These are phyloP conservation scores for Leptoclinus maculatus DNA, from an alignment of 2,797 vertebrate genomes.

Conservation along the genomic window DNA sequence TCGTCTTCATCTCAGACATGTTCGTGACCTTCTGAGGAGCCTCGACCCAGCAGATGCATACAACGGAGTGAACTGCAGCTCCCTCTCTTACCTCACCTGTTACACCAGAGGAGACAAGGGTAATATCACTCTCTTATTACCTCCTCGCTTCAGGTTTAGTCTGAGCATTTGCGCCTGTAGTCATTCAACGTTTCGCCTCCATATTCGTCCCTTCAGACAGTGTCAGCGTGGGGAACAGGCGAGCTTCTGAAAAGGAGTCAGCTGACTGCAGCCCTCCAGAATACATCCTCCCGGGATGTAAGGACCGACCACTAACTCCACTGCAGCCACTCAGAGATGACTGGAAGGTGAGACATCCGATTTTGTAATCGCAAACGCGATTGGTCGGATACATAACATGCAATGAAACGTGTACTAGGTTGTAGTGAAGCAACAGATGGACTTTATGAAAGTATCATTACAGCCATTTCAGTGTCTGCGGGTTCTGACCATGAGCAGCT, in stretches of 20 bases:
- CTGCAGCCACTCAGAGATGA: slow-evolving; percentile 91
- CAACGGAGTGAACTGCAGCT: slow-evolving; percentile 93
- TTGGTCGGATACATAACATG: neutral
- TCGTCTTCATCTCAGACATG: slow-evolving; percentile 92
- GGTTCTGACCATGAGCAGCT: slow-evolving; percentile 92
- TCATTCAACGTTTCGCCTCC: neutral
- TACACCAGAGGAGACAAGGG: slow-evolving; percentile 88
- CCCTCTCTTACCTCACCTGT: slow-evolving; percentile 90
- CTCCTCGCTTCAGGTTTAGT: neutral
- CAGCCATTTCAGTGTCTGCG: slow-evolving; percentile 93
- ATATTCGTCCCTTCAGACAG: slow-evolving; percentile 50
- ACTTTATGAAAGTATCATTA: slow-evolving; percentile 4
- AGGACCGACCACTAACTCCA: slow-evolving; percentile 87
- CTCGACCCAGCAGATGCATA: slow-evolving; percentile 92
- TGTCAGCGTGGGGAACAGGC: slow-evolving; percentile 76
- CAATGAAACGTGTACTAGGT: neutral
- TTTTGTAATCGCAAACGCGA: neutral
- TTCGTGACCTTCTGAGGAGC: slow-evolving; percentile 94
- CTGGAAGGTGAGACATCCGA: slow-evolving; percentile 86
- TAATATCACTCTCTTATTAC: slow-evolving; percentile 75
- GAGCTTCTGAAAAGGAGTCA: slow-evolving; percentile 85
- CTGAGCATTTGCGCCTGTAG: slow-evolving; percentile 59
- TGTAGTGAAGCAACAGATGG: neutral
- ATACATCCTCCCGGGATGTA: slow-evolving; percentile 91
- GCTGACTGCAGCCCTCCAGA: slow-evolving; percentile 90